Evolutionary conservation across 2,113 vertebrate species (phyloP).

Genomic region (Cryptomyrus ogoouensis): DNA sequence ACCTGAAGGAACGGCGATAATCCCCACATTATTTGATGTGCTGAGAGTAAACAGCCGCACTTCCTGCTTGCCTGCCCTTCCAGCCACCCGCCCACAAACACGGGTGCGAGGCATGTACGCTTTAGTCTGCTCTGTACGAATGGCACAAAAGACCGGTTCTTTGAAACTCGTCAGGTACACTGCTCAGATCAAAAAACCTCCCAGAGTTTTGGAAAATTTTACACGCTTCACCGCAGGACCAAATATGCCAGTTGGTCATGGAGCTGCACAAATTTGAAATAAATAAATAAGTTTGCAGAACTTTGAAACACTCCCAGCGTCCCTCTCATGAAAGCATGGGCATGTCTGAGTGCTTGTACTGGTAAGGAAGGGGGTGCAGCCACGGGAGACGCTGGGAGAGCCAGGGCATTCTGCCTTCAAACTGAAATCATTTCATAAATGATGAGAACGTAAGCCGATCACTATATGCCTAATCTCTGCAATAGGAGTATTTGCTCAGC

Average conservation of each 20-base stretch:
- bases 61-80: background rate
- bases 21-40: conserved; percentile 23
- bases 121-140: background rate
- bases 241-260: conserved; percentile 29
- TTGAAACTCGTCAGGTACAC: conserved; percentile 10
- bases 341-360: background rate
- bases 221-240: conserved; percentile 27
- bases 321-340: background rate
- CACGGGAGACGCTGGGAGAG: background rate
- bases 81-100: background rate
- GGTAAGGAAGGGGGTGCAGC: background rate
- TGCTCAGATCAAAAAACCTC: conserved; percentile 27
- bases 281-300: background rate
- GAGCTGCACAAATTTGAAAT: conserved; percentile 15
- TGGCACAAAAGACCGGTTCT: conserved; percentile 18
- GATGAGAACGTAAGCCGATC: background rate
- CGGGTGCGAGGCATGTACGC: background rate
- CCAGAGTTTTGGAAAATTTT: conserved; percentile 24
- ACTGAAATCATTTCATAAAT: background rate
- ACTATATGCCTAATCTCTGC: background rate
- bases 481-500: background rate
- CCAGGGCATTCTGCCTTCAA: background rate
- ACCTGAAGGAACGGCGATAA: conserved; percentile 31
- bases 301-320: background rate
- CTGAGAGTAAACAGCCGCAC: background rate